A percentile compares a stretch with the other conserved stretches of the same genome.
Evolutionary conservation across 2,888 invertebrate species (phyloP).

Genomic region (Agonopterix alstromeriana): DNA sequence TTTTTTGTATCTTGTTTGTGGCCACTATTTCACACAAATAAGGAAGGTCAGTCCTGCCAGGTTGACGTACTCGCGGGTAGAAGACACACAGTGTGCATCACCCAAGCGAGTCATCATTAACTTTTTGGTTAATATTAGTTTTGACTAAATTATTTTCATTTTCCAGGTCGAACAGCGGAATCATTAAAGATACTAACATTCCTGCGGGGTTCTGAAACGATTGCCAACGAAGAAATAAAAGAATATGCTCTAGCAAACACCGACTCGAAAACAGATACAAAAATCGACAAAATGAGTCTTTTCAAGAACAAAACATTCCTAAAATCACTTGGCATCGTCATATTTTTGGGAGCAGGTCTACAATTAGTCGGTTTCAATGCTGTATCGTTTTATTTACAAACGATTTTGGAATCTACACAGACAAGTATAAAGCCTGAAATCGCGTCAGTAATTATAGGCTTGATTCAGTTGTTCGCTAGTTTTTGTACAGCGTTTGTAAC

Average conservation of each 20-base stretch:
- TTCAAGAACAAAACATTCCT: constrained; percentile 16
- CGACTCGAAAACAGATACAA: constrained; percentile 9
- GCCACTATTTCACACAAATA: too few species aligned
- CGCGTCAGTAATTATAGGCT: constrained; percentile 23
- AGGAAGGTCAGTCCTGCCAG: too few species aligned
- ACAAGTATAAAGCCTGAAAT: constrained; percentile 20
- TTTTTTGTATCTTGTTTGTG: too few species aligned
- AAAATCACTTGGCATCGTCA: constrained; percentile 12
- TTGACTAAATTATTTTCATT: constrained; percentile 7
- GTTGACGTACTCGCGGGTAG: too few species aligned
- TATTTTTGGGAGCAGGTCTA: constrained; percentile 9
- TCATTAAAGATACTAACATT: constrained; percentile 34
- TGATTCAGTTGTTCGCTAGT: constrained; percentile 21
- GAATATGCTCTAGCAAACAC: constrained; percentile 26
- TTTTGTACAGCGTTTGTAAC: constrained; percentile 20
- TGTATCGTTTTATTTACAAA: constrained; percentile 22
- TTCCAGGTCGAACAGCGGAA: constrained; percentile 35
- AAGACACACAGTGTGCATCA: too few species aligned
- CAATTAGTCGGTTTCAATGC: constrained; percentile 20
- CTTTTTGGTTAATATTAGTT: too few species aligned
- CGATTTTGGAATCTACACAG: constrained; percentile 23
- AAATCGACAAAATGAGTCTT: constrained; percentile 14
- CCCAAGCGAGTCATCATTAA: too few species aligned
- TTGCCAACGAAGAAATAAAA: constrained; percentile 40
- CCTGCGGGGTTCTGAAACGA: constrained; percentile 36